phyloP scores from a whole-genome alignment of 2,113 vertebrate genomes.

The Mesoclemmys tuberculata region DNA sequence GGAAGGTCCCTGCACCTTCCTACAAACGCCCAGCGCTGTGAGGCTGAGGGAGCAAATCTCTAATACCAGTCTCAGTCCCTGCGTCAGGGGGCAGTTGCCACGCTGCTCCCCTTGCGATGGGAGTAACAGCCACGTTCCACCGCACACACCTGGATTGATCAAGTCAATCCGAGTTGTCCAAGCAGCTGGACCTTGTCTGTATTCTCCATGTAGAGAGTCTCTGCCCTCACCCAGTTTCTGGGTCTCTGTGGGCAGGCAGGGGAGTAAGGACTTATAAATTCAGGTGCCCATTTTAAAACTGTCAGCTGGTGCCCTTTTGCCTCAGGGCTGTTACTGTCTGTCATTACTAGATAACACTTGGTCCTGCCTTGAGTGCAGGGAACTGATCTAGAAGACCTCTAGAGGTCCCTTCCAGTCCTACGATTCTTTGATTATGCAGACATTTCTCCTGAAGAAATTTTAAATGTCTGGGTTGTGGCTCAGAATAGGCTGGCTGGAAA shows the following conservation, averaged over 20 bases:
- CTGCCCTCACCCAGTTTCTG: not conserved
- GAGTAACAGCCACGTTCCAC: not conserved
- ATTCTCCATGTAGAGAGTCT: not conserved
- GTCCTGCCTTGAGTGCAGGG: too few species aligned
- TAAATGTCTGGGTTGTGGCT: not conserved
- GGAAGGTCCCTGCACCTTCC: too few species aligned
- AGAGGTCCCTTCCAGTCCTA: too few species aligned
- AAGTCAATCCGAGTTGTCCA: not conserved
- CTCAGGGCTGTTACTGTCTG: not conserved
- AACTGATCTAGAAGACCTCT: too few species aligned
- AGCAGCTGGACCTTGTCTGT: not conserved
- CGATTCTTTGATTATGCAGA: not conserved
- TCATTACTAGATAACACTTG: not conserved
- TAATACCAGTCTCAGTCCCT: rapidly evolving
- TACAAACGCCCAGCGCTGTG: not conserved
- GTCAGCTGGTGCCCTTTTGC: not conserved
- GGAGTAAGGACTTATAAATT: rapidly evolving
- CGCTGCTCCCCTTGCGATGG: not conserved
- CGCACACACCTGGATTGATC: not conserved
- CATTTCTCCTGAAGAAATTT: slow-evolving; percentile 2
- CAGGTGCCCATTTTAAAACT: not conserved
- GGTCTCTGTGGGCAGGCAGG: rapidly evolving
- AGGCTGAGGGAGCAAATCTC: not conserved
- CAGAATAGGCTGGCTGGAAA: not conserved
- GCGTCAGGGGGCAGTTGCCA: not conserved